phyloP scores from a whole-genome alignment of 2,797 vertebrate genomes.

The Pachyuromys duprasi region DNA sequence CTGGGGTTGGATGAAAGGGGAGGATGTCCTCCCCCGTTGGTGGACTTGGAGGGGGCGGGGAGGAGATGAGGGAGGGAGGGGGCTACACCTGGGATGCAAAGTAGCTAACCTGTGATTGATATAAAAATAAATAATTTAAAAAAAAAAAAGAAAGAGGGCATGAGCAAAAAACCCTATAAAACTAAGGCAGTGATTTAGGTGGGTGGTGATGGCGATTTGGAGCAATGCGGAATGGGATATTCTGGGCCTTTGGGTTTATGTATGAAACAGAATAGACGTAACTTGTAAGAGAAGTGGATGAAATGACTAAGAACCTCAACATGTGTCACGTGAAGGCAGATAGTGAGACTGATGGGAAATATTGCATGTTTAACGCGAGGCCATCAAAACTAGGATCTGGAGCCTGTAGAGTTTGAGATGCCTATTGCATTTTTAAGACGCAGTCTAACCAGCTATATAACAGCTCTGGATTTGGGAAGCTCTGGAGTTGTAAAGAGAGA shows the following conservation, averaged over 20 bases:
- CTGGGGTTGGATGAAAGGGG: too few species aligned
- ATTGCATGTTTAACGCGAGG: rapidly evolving
- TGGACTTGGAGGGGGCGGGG: too few species aligned
- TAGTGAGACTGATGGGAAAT: neutral
- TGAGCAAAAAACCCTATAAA: neutral
- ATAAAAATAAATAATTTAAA: too few species aligned
- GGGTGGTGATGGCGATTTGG: neutral
- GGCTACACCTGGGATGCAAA: too few species aligned
- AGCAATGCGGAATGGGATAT: neutral
- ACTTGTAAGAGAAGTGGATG: neutral
- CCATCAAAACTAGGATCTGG: neutral
- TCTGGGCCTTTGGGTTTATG: neutral
- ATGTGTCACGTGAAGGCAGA: neutral
- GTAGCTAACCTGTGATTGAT: too few species aligned
- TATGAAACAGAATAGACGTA: neutral
- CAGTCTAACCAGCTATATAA: neutral
- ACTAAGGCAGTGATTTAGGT: neutral
- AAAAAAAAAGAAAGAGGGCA: neutral
- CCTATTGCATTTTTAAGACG: neutral
- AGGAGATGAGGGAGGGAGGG: too few species aligned
- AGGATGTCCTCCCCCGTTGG: too few species aligned
- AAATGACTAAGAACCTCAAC: neutral
- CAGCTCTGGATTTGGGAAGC: neutral
- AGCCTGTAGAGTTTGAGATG: neutral
- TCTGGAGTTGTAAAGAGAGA: neutral